These are phyloP conservation scores for Microhierax caerulescens DNA, from an alignment of 2,797 vertebrate species.

Conservation along the genomic window DNA sequence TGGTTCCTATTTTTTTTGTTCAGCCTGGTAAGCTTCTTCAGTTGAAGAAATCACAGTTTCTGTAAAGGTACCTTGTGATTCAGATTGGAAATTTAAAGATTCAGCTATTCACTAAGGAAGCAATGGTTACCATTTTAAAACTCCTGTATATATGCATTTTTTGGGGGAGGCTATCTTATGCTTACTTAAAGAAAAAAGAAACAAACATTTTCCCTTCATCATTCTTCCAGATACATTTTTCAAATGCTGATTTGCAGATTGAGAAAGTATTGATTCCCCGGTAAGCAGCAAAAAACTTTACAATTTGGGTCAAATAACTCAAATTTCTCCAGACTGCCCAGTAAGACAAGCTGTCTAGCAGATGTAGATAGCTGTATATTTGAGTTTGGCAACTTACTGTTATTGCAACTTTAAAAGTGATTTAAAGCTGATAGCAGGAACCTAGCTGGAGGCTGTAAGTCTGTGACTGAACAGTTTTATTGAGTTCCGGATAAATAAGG, in stretches of 20 bases:
- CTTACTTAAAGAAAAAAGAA: not conserved
- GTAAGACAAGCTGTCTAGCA: slow-evolving; percentile 10
- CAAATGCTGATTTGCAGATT: not conserved
- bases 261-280: not conserved
- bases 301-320: not conserved
- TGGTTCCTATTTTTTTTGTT: not conserved
- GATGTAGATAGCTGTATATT: slow-evolving; percentile 21
- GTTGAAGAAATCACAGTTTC: not conserved
- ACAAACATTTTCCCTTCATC: not conserved
- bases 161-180: not conserved
- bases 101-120: not conserved
- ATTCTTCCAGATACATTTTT: not conserved
- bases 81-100: not conserved
- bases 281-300: not conserved
- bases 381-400: slow-evolving; percentile 8
- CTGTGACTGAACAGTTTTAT: slow-evolving; percentile 47
- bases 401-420: slow-evolving; percentile 36
- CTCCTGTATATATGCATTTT: not conserved
- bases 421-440: slow-evolving; percentile 31
- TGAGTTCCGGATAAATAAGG: slow-evolving; percentile 21
- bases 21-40: not conserved
- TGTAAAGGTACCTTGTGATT: not conserved
- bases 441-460: slow-evolving; percentile 43
- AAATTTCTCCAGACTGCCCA: not conserved
- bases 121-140: not conserved